A percentile compares a stretch with the other conserved stretches of the same genome.
These are phyloP conservation scores for Piscicola geometra DNA, from an alignment of 2,888 invertebrate species.

Conservation along the genomic window DNA sequence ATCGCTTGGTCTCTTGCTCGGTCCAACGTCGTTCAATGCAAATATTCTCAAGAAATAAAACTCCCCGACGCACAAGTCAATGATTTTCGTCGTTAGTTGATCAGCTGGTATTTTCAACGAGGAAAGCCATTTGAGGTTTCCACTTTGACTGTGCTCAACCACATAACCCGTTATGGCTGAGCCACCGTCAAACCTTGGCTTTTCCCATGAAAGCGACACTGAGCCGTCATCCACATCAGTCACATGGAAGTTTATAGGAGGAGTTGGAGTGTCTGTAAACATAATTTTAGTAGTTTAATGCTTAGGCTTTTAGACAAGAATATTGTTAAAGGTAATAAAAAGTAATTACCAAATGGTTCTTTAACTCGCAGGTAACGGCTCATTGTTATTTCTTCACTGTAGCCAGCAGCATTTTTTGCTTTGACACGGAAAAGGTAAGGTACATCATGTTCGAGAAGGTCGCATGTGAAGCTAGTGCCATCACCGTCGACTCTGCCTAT, in stretches of 20 bases:
- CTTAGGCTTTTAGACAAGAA: no score
- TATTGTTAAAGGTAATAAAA: not conserved
- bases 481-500: constrained; percentile 35
- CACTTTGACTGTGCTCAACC: constrained; percentile 46
- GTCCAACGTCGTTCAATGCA: constrained; percentile 78
- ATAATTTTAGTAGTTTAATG: no score
- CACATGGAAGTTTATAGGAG: constrained; percentile 43
- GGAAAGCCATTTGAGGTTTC: constrained; percentile 25
- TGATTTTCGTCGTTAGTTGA: constrained; percentile 43
- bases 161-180: constrained; percentile 47
- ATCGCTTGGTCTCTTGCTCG: constrained; percentile 48
- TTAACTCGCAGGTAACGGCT: constrained; percentile 62
- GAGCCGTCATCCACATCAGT: constrained; percentile 43
- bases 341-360: constrained; percentile 13
- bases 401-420: constrained; percentile 76
- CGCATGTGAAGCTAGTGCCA: constrained; percentile 22
- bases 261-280: constrained; percentile 38
- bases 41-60: constrained; percentile 77
- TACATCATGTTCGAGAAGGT: constrained; percentile 25
- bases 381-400: constrained; percentile 63
- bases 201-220: constrained; percentile 44
- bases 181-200: constrained; percentile 43
- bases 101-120: constrained; percentile 4
- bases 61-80: constrained; percentile 37
- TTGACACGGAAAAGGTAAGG: constrained; percentile 76